Evolutionary conservation across 2,113 vertebrate species (phyloP), one percentile per base, ranked within the genome.

Genomic region (Pteronura brasiliensis): DNA sequence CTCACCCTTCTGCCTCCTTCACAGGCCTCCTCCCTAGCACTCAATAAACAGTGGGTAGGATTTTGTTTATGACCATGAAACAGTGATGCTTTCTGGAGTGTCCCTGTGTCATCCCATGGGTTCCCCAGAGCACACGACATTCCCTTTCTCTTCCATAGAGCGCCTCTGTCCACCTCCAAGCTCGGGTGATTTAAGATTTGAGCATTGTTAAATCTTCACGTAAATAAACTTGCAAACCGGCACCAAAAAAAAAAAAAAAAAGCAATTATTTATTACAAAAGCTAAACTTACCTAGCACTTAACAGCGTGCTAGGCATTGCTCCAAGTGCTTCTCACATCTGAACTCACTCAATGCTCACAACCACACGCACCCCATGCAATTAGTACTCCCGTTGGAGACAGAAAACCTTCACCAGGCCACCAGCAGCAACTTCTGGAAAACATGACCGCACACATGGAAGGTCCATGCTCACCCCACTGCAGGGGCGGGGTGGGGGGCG

Each of bases 181-280:
- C n/a, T 49, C 27, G 20, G 63, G 42, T 67, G 52, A 90, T 83
- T 92, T 83, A 89, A 96, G 93, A 85, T 52, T 39, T 91, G 65
- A 96, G 90, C 39, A 55, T 1, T 77, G 88, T 72, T 90, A 57
- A 89, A 80, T 7, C 47, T 65, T 95, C 86, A 88, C 31, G 25
- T 79, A 81, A 96, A 97, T 39, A 93, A 88, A 92, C 18, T 23
- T 95, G 77, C 69, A 95, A 96, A 93, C 76, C 74, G 69, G 92
- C 36, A 52, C 87, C 80, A 69, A 57, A 96, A 59, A 79, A 87
- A 11, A 49, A 44, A 47, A 79, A 87, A 18, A 83, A 44, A 17
- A 92, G 55, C n/a, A 31, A 72, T 82, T 76, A 76, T 91, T 95
- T 95, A 89, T 96, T 76, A 67, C 4, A 55, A 86, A 71, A 69